phyloP scores from a whole-genome alignment of 2,888 invertebrate genomes.

The Dryobota labecula region DNA sequence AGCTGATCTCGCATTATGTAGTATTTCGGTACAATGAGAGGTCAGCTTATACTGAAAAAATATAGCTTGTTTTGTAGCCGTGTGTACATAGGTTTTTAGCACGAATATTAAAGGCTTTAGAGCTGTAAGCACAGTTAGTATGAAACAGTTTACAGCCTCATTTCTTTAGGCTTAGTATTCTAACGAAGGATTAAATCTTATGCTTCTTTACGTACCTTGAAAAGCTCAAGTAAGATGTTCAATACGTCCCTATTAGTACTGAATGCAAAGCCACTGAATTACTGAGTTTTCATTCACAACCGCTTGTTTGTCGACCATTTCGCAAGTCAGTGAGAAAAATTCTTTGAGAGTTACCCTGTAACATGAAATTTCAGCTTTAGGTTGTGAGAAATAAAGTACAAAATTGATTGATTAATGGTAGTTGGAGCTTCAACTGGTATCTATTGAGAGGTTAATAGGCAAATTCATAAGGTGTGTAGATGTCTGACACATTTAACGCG shows the following conservation, averaged over 20 bases:
- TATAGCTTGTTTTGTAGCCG: no score
- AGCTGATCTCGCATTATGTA: no score
- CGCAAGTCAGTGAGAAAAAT: conserved; percentile 67
- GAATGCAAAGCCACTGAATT: conserved; percentile 15
- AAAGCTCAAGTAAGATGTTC: conserved; percentile 5
- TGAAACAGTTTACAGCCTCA: conserved; percentile 20
- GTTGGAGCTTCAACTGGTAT: conserved; percentile 41
- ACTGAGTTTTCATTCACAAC: conserved; percentile 42
- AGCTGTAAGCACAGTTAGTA: background rate
- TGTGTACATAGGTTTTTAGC: background rate
- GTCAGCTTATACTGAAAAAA: no score
- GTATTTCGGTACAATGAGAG: no score
- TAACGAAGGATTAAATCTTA: conserved; percentile 32
- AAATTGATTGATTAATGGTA: conserved; percentile 1
- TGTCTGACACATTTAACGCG: conserved; percentile 37
- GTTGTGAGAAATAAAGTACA: background rate
- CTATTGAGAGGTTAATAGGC: conserved; percentile 60
- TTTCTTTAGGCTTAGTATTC: conserved; percentile 17
- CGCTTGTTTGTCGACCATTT: conserved; percentile 60
- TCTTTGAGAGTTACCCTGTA: conserved; percentile 38
- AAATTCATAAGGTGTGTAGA: conserved; percentile 47
- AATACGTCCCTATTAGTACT: conserved; percentile 16
- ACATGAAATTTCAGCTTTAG: conserved; percentile 24
- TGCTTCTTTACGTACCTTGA: conserved; percentile 3
- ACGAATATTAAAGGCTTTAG: conserved; percentile 5